Base-by-base conservation (phyloP, 2,113 vertebrate genomes). In the Leuciscus idus region DNA sequence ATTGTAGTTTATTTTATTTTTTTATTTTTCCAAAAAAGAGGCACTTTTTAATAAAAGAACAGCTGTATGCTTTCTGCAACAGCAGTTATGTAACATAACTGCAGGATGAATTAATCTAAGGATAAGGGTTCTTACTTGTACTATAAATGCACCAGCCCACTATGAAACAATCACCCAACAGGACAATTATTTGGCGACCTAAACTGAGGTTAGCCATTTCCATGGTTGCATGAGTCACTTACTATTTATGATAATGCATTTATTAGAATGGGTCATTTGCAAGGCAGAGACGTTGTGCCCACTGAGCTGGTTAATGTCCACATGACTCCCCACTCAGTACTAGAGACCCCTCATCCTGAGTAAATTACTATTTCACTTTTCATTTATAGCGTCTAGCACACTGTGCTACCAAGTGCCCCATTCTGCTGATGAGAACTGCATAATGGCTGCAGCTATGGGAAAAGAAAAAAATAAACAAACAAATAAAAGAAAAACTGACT, bases 261-360 rank as follows among this genome's bases (percentile, higher is more conserved):
- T 66, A 81, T 81, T 81, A 66, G 59, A 81, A 81, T 64, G 79
- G 79, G 59, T 64, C 59, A 81, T 81, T 81, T 81, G 79, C 59
- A 23, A 81, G 59, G 59, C 59, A 64, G 59, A 17, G 8, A 81
- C 13, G 28, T 66, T 81, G 59, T 81, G 61, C 59, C 61, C 59
- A 48, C 79, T 48, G 57, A 81, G 43, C 79, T 66, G 59, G 59
- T 64, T 66, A 48, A 66, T 81, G 79, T 64, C 57, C 79, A 64
- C 59, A 62, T 48, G 73, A 62, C 21, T 80, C 77, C 76, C 77
- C 36, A 61, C 77, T 80, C 77, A 62, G 77, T 62, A 80, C 77
- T 62, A 43, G 55, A 62, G 36, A 80, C 57, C 57, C 23, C 13
- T 80, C 55, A 80, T 80, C 57, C 57, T 66, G 39, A 81, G 59